Evolutionary conservation across 1,140 invertebrate genomes (phyloP), one percentile per base, ranked within the genome.

Genomic region (Schlechtendalia chinensis): DNA sequence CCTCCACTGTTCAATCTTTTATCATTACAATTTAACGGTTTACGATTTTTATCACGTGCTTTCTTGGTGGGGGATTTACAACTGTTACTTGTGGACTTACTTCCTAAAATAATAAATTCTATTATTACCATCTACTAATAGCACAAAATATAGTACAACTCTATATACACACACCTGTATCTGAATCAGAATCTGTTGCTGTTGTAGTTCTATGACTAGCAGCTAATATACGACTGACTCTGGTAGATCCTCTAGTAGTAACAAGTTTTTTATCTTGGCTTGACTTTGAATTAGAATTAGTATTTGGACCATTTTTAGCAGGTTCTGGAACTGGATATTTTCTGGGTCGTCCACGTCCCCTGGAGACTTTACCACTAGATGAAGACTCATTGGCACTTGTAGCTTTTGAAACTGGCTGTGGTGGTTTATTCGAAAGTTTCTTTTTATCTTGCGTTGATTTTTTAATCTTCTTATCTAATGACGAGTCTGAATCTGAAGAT

Each of bases 41-140:
- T 83, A 8, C 84, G 83, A 63, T 84, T 85, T 77, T 84, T 86
- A 5, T 85, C 85, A 17, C 85, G 85, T 1, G 88, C 86, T 83
- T 89, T 88, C 85, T 92, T 92, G 16, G 89, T 89, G 32, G 90
- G 87, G 82, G 91, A 88, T 85, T 91, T 88, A 83, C 88, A 88
- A 5, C 81, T 69, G 65, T 81, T 85, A 3, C 72, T 77, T n/a
- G 81, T 77, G 19, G 82, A 82, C 72, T 84, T 84, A 63, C 82
- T 83, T 63, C 83, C 83, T 84, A 71, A 19, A 82, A 81, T 81
- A 82, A 53, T 12, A 53, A 14, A 63, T 80, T 80, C 69, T 74
- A 54, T 82, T 53, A 74, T 27, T 45, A 19, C 39, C 24, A 19
- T 67, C 22, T 17, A 75, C 12, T 24, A 81, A 74, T 19, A 69